Percentiles rank a stretch among this genome's conserved stretches.
Evolutionary conservation across 2,888 invertebrate genomes (phyloP).

Genomic region (Cerastoderma edule): DNA sequence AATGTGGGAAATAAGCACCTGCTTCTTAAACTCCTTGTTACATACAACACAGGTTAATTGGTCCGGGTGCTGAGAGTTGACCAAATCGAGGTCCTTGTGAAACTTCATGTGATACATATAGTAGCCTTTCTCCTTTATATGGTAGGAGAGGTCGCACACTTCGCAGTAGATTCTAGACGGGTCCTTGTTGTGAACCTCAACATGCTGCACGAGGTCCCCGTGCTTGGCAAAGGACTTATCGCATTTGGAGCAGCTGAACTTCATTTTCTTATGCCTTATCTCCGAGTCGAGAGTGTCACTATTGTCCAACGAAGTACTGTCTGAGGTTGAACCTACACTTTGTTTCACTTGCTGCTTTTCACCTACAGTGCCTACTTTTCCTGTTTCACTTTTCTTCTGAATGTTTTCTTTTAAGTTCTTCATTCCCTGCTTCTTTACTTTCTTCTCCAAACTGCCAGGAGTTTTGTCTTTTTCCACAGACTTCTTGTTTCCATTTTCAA

Average conservation of each 20-base stretch:
- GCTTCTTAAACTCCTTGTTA: constrained; percentile 28
- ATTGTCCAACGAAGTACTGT: background rate
- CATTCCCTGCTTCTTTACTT: constrained; percentile 2
- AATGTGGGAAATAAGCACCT: constrained; percentile 42
- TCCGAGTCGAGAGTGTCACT: background rate
- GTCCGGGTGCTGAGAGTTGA: constrained; percentile 24
- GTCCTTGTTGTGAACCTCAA: constrained; percentile 42
- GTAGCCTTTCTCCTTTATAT: constrained; percentile 45
- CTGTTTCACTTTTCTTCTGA: constrained; percentile 9
- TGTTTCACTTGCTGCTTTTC: constrained; percentile 1
- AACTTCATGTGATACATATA: constrained; percentile 57
- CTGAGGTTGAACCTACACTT: background rate
- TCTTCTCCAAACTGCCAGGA: background rate
- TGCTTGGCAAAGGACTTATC: constrained; percentile 45
- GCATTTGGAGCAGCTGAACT: constrained; percentile 51
- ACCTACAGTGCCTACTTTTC: background rate
- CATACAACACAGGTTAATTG: constrained; percentile 44
- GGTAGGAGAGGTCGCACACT: constrained; percentile 46
- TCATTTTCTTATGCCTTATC: constrained; percentile 23
- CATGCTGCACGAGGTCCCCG: constrained; percentile 42
- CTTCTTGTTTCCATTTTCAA: background rate
- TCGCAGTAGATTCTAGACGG: constrained; percentile 45
- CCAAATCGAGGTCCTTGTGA: constrained; percentile 40
- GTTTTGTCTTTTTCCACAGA: background rate
- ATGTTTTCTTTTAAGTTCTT: constrained; percentile 26